A percentile compares a stretch with the other conserved stretches of the same genome.
Conservation (phyloP, 2,797 vertebrate species). For the Pangasius sanitwongsei region DNA sequence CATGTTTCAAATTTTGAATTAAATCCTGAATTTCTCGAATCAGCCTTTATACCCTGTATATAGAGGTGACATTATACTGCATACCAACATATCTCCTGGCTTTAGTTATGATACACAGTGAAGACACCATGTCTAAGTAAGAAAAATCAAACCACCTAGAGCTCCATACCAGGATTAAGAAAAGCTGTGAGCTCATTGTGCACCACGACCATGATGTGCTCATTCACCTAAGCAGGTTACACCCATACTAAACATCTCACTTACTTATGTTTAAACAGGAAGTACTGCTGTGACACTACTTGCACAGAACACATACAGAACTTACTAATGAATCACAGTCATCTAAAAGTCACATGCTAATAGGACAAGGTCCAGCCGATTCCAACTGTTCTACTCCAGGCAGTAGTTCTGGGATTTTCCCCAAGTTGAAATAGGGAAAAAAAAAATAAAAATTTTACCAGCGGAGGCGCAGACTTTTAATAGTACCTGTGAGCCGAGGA, state of each 20-base stretch:
- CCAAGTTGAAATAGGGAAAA: neutral
- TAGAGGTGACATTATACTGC: neutral
- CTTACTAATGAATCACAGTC: conserved; percentile 34
- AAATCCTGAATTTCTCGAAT: neutral
- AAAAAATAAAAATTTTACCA: neutral
- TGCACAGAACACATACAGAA: neutral
- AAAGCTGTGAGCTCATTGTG: neutral
- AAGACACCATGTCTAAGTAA: neutral
- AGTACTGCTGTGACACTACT: neutral
- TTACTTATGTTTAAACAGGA: neutral
- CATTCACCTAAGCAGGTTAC: neutral
- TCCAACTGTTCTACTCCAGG: neutral
- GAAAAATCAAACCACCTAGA: neutral
- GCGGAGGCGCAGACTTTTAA: conserved; percentile 12
- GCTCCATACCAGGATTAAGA: neutral
- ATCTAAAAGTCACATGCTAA: conserved; percentile 35
- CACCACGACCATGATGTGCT: neutral
- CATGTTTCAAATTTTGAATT: neutral
- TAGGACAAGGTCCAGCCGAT: neutral
- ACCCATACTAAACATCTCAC: neutral
- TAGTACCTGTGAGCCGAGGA: conserved; percentile 94
- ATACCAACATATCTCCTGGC: neutral
- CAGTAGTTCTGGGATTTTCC: neutral
- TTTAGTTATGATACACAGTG: neutral
- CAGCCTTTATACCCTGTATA: neutral